Evolutionary conservation across 2,888 invertebrate genomes (phyloP), one percentile per base, ranked within the genome.

Genomic region (Branchellion lobata): DNA sequence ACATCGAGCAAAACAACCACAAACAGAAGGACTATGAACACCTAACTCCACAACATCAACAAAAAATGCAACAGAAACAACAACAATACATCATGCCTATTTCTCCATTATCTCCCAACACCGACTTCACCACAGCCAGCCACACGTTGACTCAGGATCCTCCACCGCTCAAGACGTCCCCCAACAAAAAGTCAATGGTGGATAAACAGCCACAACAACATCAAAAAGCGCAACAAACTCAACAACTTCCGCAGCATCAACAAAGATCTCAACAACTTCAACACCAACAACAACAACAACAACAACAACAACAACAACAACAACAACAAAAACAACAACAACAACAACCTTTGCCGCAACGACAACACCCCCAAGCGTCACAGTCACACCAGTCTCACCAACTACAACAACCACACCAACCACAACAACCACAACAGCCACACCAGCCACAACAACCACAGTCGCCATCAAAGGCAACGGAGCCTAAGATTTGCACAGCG

Each of bases 401-500:
- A 61, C 76, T 21, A 61, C 65, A 61, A 24, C 27, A 69, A 34
- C 61, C 61, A 57, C 69, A 57, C 8, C 65, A 65, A 65, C 77
- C 29, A 77, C 65, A 65, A 33, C 61, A 65, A 77, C 11, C 21
- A 69, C 69, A 69, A 34, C 77, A 24, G 1, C 61, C 21, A n/a
- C 33, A 14, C 11, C 77, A 1, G 29, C 77, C 0, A 21, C 77
- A 53, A 47, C 53, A 31, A 29, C 31, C 29, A 36, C 65, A 33
- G 34, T 65, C 34, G 61, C 61, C 61, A 8, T n/a, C 21, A 18
- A 57, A 57, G 5, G 3, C 61, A 14, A 24, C 61, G 3, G 61
- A 77, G 18, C 57, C 61, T 27, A 84, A 84, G 79, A 84, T 92
- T 87, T 95, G 95, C 89, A 94, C 93, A 84, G 95, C 94, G 84